These are phyloP conservation scores for Aphis craccivora DNA, from an alignment of 1,140 invertebrate genomes.

Conservation along the genomic window DNA sequence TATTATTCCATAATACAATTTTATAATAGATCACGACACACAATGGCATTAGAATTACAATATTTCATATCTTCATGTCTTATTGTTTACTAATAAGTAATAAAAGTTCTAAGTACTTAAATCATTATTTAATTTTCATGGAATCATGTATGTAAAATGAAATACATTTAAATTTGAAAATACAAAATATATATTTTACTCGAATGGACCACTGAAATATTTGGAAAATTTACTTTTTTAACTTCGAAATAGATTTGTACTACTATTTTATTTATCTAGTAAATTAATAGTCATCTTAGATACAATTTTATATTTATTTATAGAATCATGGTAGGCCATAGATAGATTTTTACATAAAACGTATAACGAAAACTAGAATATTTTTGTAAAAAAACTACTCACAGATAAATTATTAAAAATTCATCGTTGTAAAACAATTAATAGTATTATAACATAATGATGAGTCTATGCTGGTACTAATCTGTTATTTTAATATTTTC, in stretches of 20 bases:
- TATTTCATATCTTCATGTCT: no score
- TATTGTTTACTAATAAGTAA: no score
- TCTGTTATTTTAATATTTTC: conserved; percentile 25
- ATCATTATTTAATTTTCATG: no score
- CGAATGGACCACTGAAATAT: no score
- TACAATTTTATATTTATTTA: neutral
- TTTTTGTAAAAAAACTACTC: neutral
- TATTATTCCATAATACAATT: neutral
- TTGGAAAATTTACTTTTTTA: no score
- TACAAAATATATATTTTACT: no score
- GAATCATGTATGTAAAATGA: no score
- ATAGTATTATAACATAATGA: neutral
- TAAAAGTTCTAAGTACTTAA: no score
- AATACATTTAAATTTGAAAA: no score
- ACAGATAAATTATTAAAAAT: neutral
- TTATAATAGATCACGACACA: neutral
- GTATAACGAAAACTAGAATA: neutral
- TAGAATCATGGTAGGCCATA: neutral
- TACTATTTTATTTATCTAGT: no score
- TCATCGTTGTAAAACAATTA: neutral
- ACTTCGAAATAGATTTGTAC: no score
- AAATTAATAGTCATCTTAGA: neutral
- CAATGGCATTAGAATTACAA: no score
- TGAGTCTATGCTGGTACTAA: neutral
- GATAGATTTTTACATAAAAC: neutral